Base-by-base conservation (phyloP, 30 jellyfish, hydroid and myxozoan species). In the Pseudorhiza aurosa region DNA sequence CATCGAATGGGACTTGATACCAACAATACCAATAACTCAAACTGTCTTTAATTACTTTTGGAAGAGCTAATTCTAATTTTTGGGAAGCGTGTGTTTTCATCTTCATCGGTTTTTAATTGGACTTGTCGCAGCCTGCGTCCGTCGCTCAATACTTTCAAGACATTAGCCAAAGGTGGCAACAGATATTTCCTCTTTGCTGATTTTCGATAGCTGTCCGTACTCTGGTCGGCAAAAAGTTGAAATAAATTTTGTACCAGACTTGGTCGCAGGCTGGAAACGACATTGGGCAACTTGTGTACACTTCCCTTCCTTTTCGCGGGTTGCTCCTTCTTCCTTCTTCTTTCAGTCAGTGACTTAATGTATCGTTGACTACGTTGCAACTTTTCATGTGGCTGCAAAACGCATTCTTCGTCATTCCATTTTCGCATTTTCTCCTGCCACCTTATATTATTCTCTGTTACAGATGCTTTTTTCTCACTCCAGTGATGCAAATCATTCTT, bases 161-260 rank as follows among this genome's bases (percentile, higher is more conserved):
- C 49, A 27, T 37, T 37, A 18, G 69, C 17, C 55, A 74, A 12
- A 0, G 76, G 87, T 28, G 87, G 87, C 27, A 74, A 56, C 33
- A 47, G 37, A 50, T 5, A 6, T 14, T 32, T 33, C 35, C 67
- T 32, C 32, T 62, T 62, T 10, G 81, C 89, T 10, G 82, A 47
- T 11, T 46, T 68, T 43, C 89, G 47, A 50, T 77, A 77, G 19
- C 82, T 59, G 40, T 59, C 82, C 24, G 72, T 14, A 4, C 75
- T 37, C 70, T 77, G 89, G 29, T 62, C 89, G 17, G 74, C 89
- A 46, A 60, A 77, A 12, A 77, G 53, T 18, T 81, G 39, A 77
- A 77, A 77, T 29, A 77, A 59, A 24, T 69, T 40, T 65, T 29
- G 75, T 4, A 77, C 33, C 26, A 74, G 89, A 31, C 63, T 77